Base-by-base conservation (phyloP, 2,888 invertebrate species). In the Dyspetes luteomarginatus region DNA sequence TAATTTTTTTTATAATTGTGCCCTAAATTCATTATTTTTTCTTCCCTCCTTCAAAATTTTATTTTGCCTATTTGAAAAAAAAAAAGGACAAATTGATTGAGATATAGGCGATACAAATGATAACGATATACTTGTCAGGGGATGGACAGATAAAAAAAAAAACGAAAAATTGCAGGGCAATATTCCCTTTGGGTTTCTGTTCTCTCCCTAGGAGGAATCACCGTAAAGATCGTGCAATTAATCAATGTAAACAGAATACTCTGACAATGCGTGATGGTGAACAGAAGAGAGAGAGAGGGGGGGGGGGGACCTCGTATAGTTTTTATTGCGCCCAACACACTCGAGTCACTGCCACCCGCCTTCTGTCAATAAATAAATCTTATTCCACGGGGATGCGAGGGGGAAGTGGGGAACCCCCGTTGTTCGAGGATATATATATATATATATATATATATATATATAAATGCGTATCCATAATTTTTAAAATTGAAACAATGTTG, bases 311-410 rank as follows among this genome's bases (percentile, higher is more conserved):
- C 64, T 45, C 73, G 64, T 72, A 74, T 24, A 67, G 74, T 87
- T 86, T 88, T 88, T 87, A 87, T 87, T 86, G 84, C 82, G 81
- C 84, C 76, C 76, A 85, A 83, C 84, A 83, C 83, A 84, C 85
- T 84, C 83, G 81, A 82, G 80, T 79, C 84, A 73, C 82, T 73
- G 75, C 81, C 81, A 82, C 78, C 83, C 82, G 84, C 84, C 84
- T 86, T 86, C 86, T 83, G 84, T 86, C 88, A 85, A 88, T 89
- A 87, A 88, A 89, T 88, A 89, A 87, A 87, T 87, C 86, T 85
- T 85, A 85, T 85, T 83, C 87, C 86, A 64, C 83, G 81, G 86
- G 84, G 84, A 84, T 7, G 17, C 5, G 2, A 5, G 17, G 17
- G 17, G 78, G 64, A 78, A 73, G 45, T 24, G 28, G 4, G 7